phyloP scores from a whole-genome alignment of 2,113 vertebrate species.

The Vanacampus margaritifer region DNA sequence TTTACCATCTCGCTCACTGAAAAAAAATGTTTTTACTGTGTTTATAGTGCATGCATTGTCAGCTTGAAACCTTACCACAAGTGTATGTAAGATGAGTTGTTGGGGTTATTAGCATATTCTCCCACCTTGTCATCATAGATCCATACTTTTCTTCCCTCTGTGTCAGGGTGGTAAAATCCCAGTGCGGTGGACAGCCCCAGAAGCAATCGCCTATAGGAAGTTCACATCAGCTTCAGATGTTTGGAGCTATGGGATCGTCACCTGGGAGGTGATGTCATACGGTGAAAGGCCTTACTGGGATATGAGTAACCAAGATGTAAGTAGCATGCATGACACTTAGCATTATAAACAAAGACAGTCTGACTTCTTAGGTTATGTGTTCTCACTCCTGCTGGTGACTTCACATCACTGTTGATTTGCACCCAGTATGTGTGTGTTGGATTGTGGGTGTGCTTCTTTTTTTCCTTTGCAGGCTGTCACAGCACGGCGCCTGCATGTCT shows the following conservation, averaged over 20 bases:
- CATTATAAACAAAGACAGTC: neutral
- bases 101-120: neutral
- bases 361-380: constrained; percentile 6
- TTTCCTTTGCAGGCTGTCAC: constrained; percentile 40
- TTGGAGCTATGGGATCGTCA: constrained; percentile 79
- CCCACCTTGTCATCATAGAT: neutral
- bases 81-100: neutral
- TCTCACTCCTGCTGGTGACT: constrained; percentile 13
- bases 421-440: constrained; percentile 17
- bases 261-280: constrained; percentile 79
- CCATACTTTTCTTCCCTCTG: neutral
- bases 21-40: no score
- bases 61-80: neutral
- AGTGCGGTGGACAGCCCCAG: constrained; percentile 75
- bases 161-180: constrained; percentile 76
- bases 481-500: constrained; percentile 41
- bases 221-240: constrained; percentile 77
- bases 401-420: neutral
- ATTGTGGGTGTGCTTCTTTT: constrained; percentile 34
- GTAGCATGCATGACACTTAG: constrained; percentile 31
- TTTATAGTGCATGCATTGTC: no score
- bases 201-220: constrained; percentile 77
- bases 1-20: no score
- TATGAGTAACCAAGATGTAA: constrained; percentile 80
- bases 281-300: constrained; percentile 80